Evolutionary conservation across 2,888 invertebrate genomes (phyloP), one percentile per base, ranked within the genome.

Genomic region (Erebia epiphron): DNA sequence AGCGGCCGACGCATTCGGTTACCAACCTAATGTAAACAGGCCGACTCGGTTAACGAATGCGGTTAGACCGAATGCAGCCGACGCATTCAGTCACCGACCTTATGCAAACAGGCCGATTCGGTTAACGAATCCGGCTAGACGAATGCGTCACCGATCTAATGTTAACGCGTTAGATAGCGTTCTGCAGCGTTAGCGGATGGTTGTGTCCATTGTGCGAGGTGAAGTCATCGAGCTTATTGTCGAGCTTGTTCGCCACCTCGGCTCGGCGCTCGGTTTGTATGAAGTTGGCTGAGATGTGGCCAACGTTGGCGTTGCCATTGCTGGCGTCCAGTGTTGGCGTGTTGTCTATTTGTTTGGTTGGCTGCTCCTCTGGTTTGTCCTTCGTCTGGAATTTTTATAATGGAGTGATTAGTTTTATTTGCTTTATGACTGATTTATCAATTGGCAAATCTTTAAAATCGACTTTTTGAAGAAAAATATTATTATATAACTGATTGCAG

Each of bases 131-230:
- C 26, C 26, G 26, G 26, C 0, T 26, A 26, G 26, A 26, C 35
- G 35, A 35, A 35, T 35, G 7, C 35, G 7, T 35, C 35, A 35
- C 35, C 35, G 35, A 35, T 35, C 35, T 35, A 35, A 35, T 35
- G 35, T 35, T 35, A 35, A 35, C 35, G 35, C 35, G 16, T 86
- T 91, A 92, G 77, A 92, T 90, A 56, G 91, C 92, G 77, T 92
- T 92, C 73, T 89, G 91, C 79, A 92, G 79, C 68, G 92, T 92
- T 67, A 92, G 79, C 74, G 92, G 91, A 74, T 92, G 92, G 63
- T 80, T 79, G 73, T 83, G 84, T 5, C 75, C 66, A 78, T 93
- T 93, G 89, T 91, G 92, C 86, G 92, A 81, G n/a, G 90, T 83
- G 83, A 89, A 92, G 75, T 92, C 92, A 52, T 90, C 90, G 87